Evolutionary conservation across 2,113 vertebrate species (phyloP), one percentile per base, ranked within the genome.

Genomic region (Orthonyx spaldingii): DNA sequence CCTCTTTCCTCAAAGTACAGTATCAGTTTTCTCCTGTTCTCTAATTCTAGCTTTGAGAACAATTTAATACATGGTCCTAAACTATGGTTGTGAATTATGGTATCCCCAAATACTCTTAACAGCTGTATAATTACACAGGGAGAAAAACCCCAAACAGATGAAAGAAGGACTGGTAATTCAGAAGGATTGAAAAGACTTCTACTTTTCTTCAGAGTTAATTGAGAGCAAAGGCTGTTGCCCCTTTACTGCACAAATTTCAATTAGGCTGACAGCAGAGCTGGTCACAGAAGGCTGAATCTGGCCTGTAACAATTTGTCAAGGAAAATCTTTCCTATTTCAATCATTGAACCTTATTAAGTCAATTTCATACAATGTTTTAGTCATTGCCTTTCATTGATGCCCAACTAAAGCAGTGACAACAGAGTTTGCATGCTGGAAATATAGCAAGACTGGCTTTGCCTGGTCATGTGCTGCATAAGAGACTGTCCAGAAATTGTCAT

Each of bases 261-360:
- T 88, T 83, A 93, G 46, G 65, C 83, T 84, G 76, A 44, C 4
- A 13, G 79, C 91, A 93, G 76, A 92, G 72, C 87, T 95, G 76
- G 89, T 86, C 86, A 89, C 84, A 89, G 86, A 93, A 93, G 81
- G 44, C 93, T 92, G 94, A 90, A 84, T 89, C 71, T 91, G 56
- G 23, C 83, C 86, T 86, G 39, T 70, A 74, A 89, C 69, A 89
- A 84, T 93, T 94, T 80, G 55, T 86, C 91, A 75, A 78, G 61
- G 87, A 87, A 95, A 93, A 89, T 90, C 91, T 84, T 89, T 75
- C 72, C 76, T 44, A 27, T 90, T 96, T 93, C 94, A 81, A n/a
- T 92, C 83, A 68, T 1, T 92, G 91, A 94, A 90, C 89, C 52
- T 95, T 90, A 84, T 78, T 90, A 92, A 93, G 93, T 93, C 86